A percentile compares a stretch with the other conserved stretches of the same genome.
phyloP scores from a whole-genome alignment of 1,140 invertebrate species.

The Nylanderia fulva region DNA sequence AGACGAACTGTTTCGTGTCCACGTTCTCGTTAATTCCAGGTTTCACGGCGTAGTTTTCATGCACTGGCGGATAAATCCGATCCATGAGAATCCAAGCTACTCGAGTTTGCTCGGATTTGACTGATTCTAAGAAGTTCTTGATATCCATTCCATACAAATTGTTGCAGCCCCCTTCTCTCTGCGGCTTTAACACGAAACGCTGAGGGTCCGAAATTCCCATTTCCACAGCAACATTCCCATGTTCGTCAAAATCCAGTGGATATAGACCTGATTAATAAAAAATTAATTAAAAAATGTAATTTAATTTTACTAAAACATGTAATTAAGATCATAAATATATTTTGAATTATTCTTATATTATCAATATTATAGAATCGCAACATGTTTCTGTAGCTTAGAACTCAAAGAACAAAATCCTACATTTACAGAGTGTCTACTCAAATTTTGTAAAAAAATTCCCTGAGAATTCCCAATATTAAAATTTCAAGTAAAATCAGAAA shows the following conservation, averaged over 20 bases:
- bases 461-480: too few species aligned
- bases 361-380: background rate
- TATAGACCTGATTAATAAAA: constrained; percentile 93
- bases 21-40: constrained; percentile 84
- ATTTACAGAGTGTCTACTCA: too few species aligned
- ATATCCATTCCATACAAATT: constrained; percentile 96
- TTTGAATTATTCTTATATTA: background rate
- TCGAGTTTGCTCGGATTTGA: constrained; percentile 89
- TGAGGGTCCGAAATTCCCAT: constrained; percentile 93
- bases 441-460: too few species aligned
- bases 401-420: too few species aligned
- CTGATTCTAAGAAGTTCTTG: constrained; percentile 87
- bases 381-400: background rate
- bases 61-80: constrained; percentile 91
- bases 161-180: constrained; percentile 98
- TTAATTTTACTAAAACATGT: too few species aligned
- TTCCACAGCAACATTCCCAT: constrained; percentile 91
- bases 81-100: constrained; percentile 98
- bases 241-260: constrained; percentile 92
- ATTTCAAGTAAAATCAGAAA: too few species aligned
- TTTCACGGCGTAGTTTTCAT: constrained; percentile 93
- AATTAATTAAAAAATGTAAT: too few species aligned
- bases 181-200: constrained; percentile 97
- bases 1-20: constrained; percentile 85
- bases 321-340: background rate